Conservation (phyloP, 1,140 invertebrate species). For the Drosophila takahashii region DNA sequence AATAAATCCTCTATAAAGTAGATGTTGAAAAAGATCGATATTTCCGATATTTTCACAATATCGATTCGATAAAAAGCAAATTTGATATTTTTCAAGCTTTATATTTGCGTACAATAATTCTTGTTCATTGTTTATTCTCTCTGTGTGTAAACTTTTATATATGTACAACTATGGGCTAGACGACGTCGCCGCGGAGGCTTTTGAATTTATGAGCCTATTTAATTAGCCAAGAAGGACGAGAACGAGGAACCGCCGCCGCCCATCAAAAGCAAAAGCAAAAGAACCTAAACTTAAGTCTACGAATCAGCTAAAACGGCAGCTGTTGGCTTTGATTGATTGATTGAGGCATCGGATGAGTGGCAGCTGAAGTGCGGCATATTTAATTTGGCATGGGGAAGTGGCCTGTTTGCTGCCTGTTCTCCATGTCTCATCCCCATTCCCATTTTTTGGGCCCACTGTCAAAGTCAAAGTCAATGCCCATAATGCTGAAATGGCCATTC, state of each 20-base stretch:
- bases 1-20: too few relatives aligned
- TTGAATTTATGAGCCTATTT: conserved; percentile 80
- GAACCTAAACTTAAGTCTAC: conserved; percentile 1
- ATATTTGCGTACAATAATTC: too few relatives aligned
- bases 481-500: conserved; percentile 52
- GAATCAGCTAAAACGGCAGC: conserved; percentile 23
- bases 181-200: conserved; percentile 39
- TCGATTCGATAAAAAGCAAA: too few relatives aligned
- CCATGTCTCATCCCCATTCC: not conserved
- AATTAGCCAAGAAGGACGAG: conserved; percentile 58
- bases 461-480: conserved; percentile 30
- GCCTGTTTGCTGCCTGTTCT: too few relatives aligned
- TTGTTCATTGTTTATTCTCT: too few relatives aligned
- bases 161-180: not conserved
- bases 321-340: conserved; percentile 75
- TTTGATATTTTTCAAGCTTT: too few relatives aligned
- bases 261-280: conserved; percentile 27
- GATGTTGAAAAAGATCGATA: too few relatives aligned
- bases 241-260: not conserved
- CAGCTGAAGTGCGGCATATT: conserved; percentile 76
- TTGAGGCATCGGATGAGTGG: conserved; percentile 73
- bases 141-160: too few relatives aligned
- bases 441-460: conserved; percentile 1
- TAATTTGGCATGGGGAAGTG: conserved; percentile 48
- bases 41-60: too few relatives aligned